Evolutionary conservation across 2,888 invertebrate species (phyloP).

Genomic region (Gnatocerus cornutus): DNA sequence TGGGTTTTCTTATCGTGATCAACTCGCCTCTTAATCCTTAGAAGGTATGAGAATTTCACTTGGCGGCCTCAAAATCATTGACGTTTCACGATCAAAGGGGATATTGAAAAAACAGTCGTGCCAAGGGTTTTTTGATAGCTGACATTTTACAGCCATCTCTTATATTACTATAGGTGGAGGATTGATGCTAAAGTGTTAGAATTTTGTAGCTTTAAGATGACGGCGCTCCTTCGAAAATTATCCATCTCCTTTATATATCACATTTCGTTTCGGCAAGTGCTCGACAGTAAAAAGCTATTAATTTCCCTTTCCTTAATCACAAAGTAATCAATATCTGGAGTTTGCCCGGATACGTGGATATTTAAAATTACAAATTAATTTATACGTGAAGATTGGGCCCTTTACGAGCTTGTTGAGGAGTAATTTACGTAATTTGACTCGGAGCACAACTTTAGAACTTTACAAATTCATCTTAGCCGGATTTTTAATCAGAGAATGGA

Average conservation of each 20-base stretch:
- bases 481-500: no score
- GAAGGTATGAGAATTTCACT: conserved; percentile 5
- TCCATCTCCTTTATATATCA: conserved; percentile 40
- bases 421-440: conserved; percentile 1
- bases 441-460: no score
- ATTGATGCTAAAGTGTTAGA: conserved; percentile 9
- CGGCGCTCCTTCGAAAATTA: conserved; percentile 22
- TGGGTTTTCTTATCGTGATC: conserved; percentile 19
- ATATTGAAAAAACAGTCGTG: conserved; percentile 14
- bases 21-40: neutral
- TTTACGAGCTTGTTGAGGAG: neutral
- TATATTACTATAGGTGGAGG: conserved; percentile 4
- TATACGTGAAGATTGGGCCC: neutral
- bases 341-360: conserved; percentile 13
- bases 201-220: conserved; percentile 11
- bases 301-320: conserved; percentile 40
- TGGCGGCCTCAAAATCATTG: neutral
- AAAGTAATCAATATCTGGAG: conserved; percentile 26
- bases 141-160: conserved; percentile 1
- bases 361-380: conserved; percentile 33
- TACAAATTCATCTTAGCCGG: no score
- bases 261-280: conserved; percentile 35
- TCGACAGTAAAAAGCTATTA: conserved; percentile 40
- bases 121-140: conserved; percentile 10
- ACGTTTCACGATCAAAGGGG: neutral